A percentile compares a stretch with the other conserved stretches of the same genome.
Conservation (phyloP, 1,140 invertebrate genomes). For the Lerema accius region DNA sequence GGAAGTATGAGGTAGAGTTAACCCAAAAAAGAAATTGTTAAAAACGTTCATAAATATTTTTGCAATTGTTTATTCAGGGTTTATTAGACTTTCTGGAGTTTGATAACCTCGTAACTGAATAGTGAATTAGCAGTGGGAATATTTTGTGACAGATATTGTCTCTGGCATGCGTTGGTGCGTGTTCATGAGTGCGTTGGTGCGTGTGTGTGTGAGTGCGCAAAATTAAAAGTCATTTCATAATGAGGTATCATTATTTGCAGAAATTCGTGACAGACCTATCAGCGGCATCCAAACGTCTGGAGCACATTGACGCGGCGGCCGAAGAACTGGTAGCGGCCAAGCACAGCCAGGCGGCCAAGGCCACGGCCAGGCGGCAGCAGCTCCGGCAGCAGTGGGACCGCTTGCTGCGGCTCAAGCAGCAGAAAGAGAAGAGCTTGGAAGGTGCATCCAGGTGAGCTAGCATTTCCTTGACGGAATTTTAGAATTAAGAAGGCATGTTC, state of each 20-base stretch:
- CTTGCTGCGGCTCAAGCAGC: slow-evolving; percentile 93
- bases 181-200: too few relatives aligned
- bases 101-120: too few relatives aligned
- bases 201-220: too few relatives aligned
- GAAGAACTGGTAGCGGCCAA: slow-evolving; percentile 91
- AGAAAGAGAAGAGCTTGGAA: slow-evolving; percentile 95
- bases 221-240: too few relatives aligned
- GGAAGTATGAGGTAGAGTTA: slow-evolving; percentile 92
- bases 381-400: slow-evolving; percentile 95
- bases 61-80: not conserved
- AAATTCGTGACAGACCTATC: slow-evolving; percentile 98
- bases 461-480: too few relatives aligned
- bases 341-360: slow-evolving; percentile 95
- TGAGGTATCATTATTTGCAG: too few relatives aligned
- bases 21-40: not conserved
- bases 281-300: slow-evolving; percentile 94
- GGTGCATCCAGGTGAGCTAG: slow-evolving; percentile 90
- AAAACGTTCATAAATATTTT: too few relatives aligned
- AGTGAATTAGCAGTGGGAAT: too few relatives aligned
- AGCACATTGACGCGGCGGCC: slow-evolving; percentile 94
- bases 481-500: too few relatives aligned
- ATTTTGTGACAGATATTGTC: too few relatives aligned
- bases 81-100: too few relatives aligned
- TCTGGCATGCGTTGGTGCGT: too few relatives aligned
- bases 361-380: slow-evolving; percentile 91